These are phyloP conservation scores for Tuberolachnus salignus DNA, from an alignment of 2,888 invertebrate genomes.

Conservation along the genomic window DNA sequence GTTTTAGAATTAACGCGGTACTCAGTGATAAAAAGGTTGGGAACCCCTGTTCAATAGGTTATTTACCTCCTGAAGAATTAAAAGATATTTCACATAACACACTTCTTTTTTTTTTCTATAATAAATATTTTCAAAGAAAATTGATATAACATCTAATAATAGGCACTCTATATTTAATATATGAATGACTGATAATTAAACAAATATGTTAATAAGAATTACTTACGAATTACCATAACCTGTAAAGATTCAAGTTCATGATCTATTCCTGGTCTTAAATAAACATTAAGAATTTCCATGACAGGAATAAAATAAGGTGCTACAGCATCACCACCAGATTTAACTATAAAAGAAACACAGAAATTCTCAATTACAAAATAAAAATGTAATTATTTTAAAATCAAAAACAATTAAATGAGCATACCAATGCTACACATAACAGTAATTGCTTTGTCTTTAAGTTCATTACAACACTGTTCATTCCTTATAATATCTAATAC, in stretches of 20 bases:
- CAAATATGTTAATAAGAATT: neutral
- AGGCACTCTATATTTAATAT: no score
- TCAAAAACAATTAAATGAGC: neutral
- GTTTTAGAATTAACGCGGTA: no score
- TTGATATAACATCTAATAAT: no score
- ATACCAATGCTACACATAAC: slow-evolving; percentile 54
- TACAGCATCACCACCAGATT: slow-evolving; percentile 38
- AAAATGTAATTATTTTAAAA: neutral
- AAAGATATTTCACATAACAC: no score
- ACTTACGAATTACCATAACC: slow-evolving; percentile 45
- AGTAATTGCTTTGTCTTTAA: slow-evolving; percentile 51
- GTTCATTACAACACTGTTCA: slow-evolving; percentile 48
- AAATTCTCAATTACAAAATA: neutral
- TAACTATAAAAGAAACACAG: slow-evolving; percentile 28
- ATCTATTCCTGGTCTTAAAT: slow-evolving; percentile 43
- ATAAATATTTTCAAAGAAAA: no score
- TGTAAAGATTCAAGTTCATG: slow-evolving; percentile 31
- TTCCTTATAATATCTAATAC: slow-evolving; percentile 50
- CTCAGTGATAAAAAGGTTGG: no score
- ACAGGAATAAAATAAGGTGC: slow-evolving; percentile 45
- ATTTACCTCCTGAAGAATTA: no score
- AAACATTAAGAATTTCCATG: slow-evolving; percentile 43
- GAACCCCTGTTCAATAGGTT: no score
- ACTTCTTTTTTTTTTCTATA: no score
- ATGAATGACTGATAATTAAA: neutral